Conservation (phyloP, 2,113 vertebrate genomes). For the Oncorhynchus keta region DNA sequence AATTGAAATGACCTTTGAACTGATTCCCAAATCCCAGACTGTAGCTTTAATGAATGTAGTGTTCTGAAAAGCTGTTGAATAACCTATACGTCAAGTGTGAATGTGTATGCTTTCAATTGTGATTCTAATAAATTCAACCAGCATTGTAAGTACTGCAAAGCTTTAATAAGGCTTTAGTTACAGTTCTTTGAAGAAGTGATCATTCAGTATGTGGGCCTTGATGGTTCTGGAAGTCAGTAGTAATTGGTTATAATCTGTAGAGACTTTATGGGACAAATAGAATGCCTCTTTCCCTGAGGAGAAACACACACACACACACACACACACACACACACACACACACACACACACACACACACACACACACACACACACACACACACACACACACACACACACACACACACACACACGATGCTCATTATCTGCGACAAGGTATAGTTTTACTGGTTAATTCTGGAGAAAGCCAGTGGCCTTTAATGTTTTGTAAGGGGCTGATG, state of each 20-base stretch:
- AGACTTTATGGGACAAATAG: not conserved
- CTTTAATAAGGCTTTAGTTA: not conserved
- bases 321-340: constrained; percentile 7
- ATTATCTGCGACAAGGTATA: constrained; percentile 36
- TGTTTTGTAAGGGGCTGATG: constrained; percentile 1
- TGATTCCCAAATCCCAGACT: too few species aligned
- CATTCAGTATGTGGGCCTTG: not conserved
- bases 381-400: not conserved
- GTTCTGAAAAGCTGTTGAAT: not conserved
- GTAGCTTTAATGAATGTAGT: too few species aligned
- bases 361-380: constrained; percentile 24
- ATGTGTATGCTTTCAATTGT: not conserved
- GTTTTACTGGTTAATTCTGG: constrained; percentile 43
- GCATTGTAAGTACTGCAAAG: not conserved
- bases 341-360: not conserved
- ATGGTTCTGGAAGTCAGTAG: not conserved
- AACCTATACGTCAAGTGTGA: not conserved
- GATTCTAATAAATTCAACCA: not conserved
- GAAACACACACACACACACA: constrained; percentile 20
- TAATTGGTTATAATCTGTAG: not conserved
- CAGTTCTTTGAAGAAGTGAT: not conserved
- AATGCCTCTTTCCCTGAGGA: not conserved
- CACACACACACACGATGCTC: constrained; percentile 10
- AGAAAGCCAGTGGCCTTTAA: constrained; percentile 41
- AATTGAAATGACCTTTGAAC: too few species aligned